Base-by-base conservation (phyloP, 2,797 vertebrate species). In the Telmatherina bonti region DNA sequence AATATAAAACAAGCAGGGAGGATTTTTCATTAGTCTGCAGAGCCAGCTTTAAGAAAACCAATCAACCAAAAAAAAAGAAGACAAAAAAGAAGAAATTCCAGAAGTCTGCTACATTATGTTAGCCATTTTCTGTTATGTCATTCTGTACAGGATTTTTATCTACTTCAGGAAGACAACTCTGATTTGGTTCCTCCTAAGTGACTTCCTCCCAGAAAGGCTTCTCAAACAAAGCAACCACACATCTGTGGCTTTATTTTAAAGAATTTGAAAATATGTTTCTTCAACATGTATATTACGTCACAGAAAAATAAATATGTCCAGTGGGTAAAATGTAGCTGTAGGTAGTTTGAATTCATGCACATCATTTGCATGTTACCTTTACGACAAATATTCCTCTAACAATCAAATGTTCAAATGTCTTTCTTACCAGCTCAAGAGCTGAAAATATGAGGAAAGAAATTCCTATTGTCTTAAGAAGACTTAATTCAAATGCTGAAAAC, bases 21-120 rank as follows among this genome's bases (percentile, higher is more conserved):
- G 26, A 53, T 79, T 64, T 63, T 67, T 65, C 65, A 62, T n/a
- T 58, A 10, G 2, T 18, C 24, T 59, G 36, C 8, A 35, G 56
- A 31, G 11, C 56, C 22, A 30, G 33, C 22, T 61, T 43, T 49
- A n/a, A n/a, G 38, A 5, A 20, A 56, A 35, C 33, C 33, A 67
- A 26, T 16, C 22, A 36, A 24, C 47, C 3, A 47, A 15, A 24
- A 36, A n/a, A 6, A 9, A 3, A 56, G 43, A n/a, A n/a, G n/a
- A n/a, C n/a, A n/a, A 63, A 54, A 41, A 11, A 41, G 33, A 35
- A 35, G 9, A 35, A 35, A 35, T 7, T 35, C 33, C 3, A 15
- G 15, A 47, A 47, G 26, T 51, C 12, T 13, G 7, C 22, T 51
- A 5, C 4, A 13, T 26, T 22, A 24, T 51, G 8, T 9, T n/a